These are phyloP conservation scores for Macrotrachela quadricornifera DNA, from an alignment of 1,140 invertebrate genomes.

Conservation along the genomic window DNA sequence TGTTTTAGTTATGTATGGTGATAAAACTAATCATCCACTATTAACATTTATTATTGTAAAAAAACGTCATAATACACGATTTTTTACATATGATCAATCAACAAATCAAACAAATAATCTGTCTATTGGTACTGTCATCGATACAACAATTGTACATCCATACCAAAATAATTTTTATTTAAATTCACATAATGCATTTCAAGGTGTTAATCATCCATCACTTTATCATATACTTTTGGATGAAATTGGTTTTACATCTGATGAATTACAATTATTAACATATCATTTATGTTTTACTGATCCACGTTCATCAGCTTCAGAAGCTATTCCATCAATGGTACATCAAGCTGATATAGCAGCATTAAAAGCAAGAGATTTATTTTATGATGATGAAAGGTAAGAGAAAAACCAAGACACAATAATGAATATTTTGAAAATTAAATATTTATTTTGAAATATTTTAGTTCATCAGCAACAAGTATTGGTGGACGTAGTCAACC, in stretches of 20 bases:
- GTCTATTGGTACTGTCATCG: conserved; percentile 58
- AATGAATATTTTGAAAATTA: too few species aligned
- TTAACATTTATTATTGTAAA: conserved; percentile 66
- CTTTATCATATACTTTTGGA: neutral
- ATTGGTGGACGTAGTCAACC: too few species aligned
- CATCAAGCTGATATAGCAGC: conserved; percentile 84
- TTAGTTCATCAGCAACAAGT: too few species aligned
- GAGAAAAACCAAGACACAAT: too few species aligned
- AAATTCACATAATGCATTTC: conserved; percentile 7
- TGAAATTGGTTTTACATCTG: neutral
- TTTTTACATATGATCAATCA: neutral
- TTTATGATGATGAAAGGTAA: too few species aligned
- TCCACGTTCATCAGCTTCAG: conserved; percentile 56
- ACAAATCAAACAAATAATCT: conserved; percentile 37
- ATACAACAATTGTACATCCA: conserved; percentile 55
- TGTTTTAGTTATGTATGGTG: too few species aligned
- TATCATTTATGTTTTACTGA: conserved; percentile 72
- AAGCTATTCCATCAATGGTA: conserved; percentile 74
- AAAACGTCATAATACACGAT: conserved; percentile 62
- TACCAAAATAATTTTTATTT: conserved; percentile 42
- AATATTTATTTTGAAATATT: too few species aligned
- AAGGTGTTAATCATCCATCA: conserved; percentile 1
- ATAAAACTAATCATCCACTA: neutral
- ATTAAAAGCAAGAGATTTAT: conserved; percentile 36
- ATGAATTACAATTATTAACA: conserved; percentile 33